phyloP scores from a whole-genome alignment of 2,888 invertebrate genomes.

The Epinotia bilunana region DNA sequence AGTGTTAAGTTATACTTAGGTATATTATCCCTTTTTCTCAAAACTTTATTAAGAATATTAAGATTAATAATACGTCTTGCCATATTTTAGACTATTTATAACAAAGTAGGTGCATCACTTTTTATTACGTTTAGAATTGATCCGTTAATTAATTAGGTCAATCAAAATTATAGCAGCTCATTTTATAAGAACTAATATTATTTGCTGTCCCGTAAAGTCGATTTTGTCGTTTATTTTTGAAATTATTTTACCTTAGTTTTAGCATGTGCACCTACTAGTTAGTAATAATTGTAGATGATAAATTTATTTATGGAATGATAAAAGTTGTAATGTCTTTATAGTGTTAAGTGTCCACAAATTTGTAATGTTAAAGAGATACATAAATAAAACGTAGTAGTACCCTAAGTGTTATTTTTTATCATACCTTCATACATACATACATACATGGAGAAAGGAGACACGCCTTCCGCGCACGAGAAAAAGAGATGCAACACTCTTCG shows the following conservation, averaged over 20 bases:
- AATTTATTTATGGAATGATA: constrained; percentile 42
- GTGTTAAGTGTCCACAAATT: constrained; percentile 60
- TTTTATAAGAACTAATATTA: constrained; percentile 10
- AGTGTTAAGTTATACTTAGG: background rate
- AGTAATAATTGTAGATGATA: constrained; percentile 24
- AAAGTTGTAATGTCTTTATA: constrained; percentile 45
- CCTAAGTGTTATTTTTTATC: constrained; percentile 11
- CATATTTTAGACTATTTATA: constrained; percentile 47
- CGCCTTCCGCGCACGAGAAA: no score
- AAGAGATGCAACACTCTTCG: no score
- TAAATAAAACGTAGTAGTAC: constrained; percentile 54
- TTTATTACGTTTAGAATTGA: constrained; percentile 20
- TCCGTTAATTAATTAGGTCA: constrained; percentile 33
- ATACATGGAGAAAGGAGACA: no score
- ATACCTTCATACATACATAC: background rate
- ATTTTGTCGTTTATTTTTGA: constrained; percentile 28
- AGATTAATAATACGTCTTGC: constrained; percentile 46
- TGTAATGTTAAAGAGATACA: constrained; percentile 65
- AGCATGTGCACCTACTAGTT: constrained; percentile 5
- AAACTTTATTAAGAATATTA: constrained; percentile 37
- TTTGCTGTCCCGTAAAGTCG: constrained; percentile 5
- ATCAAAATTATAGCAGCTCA: constrained; percentile 28
- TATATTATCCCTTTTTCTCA: background rate
- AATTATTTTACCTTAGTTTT: constrained; percentile 20
- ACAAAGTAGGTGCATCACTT: constrained; percentile 30